These are phyloP conservation scores for Telmatochromis sp. DNA, from an alignment of 2,113 vertebrate species.

Conservation along the genomic window DNA sequence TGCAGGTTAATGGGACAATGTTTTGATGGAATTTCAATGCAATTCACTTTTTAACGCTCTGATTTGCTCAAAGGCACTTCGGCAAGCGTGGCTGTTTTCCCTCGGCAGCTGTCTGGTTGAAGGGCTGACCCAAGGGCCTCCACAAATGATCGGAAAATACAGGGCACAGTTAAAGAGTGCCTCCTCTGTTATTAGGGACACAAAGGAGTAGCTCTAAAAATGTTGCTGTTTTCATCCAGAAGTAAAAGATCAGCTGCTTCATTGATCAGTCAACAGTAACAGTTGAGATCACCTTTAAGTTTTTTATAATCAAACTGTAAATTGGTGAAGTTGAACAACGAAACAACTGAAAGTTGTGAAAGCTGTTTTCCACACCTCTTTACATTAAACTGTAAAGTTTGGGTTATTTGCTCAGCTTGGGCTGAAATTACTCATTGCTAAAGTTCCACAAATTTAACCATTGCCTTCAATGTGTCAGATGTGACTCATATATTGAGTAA, in stretches of 20 bases:
- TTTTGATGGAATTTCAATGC: not conserved
- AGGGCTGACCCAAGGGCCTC: not conserved
- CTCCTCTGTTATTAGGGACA: constrained; percentile 8
- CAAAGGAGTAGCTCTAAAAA: not conserved
- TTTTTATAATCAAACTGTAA: not conserved
- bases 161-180: not conserved
- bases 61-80: not conserved
- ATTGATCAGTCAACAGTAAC: not conserved
- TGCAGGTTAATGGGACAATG: not conserved
- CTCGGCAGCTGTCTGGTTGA: not conserved
- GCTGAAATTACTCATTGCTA: not conserved
- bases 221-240: not conserved
- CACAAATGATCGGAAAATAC: constrained; percentile 2
- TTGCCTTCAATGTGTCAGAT: not conserved
- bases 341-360: not conserved
- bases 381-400: not conserved
- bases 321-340: not conserved
- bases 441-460: not conserved
- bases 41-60: not conserved
- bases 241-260: not conserved
- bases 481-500: not conserved
- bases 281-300: not conserved
- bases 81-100: not conserved
- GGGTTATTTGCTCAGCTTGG: not conserved
- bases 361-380: not conserved